Conservation (phyloP, 2,797 vertebrate genomes). For the Periparus ater region DNA sequence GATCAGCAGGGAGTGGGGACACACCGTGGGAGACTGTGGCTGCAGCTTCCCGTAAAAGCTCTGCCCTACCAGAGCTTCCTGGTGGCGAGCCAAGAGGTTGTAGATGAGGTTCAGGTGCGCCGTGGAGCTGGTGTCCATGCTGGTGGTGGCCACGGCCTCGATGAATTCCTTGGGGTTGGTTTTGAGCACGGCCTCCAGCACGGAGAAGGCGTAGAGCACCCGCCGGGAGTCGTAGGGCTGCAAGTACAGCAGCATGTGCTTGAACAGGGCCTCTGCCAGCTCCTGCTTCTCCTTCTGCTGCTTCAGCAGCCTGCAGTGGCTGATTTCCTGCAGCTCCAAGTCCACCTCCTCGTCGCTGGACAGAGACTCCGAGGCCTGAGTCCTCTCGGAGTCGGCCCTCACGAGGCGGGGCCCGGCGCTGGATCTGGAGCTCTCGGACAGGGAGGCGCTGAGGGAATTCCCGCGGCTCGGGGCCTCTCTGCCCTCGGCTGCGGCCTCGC, state of each 20-base stretch:
- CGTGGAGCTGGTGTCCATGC: conserved; percentile 91
- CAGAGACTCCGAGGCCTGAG: conserved; percentile 92
- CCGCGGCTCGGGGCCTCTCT: conserved; percentile 4
- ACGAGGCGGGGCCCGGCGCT: conserved; percentile 29
- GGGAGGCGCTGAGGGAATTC: neutral
- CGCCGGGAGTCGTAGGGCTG: conserved; percentile 86
- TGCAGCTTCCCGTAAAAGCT: conserved; percentile 89
- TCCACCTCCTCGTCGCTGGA: conserved; percentile 93
- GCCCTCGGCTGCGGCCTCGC: neutral
- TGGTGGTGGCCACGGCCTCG: conserved; percentile 86
- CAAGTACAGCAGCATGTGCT: conserved; percentile 89
- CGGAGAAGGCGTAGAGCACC: conserved; percentile 89
- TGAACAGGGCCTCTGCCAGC: conserved; percentile 87
- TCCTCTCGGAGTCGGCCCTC: conserved; percentile 88
- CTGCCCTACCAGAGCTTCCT: conserved; percentile 88
- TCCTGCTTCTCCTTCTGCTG: conserved; percentile 87
- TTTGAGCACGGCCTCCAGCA: conserved; percentile 90
- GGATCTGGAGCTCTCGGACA: conserved; percentile 51
- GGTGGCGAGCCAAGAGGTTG: conserved; percentile 93
- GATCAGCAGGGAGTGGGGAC: conserved; percentile 84
- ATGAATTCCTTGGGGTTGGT: conserved; percentile 89
- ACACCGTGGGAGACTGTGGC: conserved; percentile 75
- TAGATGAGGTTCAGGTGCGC: conserved; percentile 93
- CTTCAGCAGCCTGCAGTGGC: conserved; percentile 80
- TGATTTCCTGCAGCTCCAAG: conserved; percentile 88